Percentiles rank a stretch among this genome's conserved stretches.
Evolutionary conservation across 2,797 vertebrate genomes (phyloP).

Genomic region (Takifugu rubripes): DNA sequence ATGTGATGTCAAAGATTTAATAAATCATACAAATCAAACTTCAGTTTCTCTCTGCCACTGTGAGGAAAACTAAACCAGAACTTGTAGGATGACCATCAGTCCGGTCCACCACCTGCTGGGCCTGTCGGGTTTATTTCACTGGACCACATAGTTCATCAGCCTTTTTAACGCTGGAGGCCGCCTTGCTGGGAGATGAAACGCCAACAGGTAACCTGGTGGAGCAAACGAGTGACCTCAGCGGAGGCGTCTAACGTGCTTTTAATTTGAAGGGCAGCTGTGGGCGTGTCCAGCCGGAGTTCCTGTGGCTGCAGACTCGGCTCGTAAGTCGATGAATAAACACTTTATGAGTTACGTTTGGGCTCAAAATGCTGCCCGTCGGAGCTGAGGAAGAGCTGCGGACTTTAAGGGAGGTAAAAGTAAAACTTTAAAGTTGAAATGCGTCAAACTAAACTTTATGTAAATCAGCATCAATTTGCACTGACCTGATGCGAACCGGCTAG

Average conservation of each 20-base stretch:
- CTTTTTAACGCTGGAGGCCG: too few species aligned
- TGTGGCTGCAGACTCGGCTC: background rate
- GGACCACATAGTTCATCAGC: too few species aligned
- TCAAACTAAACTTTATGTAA: constrained; percentile 4
- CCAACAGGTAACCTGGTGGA: too few species aligned
- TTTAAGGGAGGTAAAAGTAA: constrained; percentile 36
- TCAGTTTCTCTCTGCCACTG: too few species aligned
- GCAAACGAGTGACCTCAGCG: too few species aligned
- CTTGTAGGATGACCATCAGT: too few species aligned
- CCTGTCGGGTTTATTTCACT: too few species aligned
- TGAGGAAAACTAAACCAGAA: too few species aligned
- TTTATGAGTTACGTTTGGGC: background rate
- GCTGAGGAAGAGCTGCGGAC: constrained; percentile 32
- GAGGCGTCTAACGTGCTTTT: constrained; percentile 3
- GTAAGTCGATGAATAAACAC: background rate
- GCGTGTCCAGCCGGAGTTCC: background rate
- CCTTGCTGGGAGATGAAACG: too few species aligned
- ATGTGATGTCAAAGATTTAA: constrained; percentile 12
- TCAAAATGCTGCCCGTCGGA: constrained; percentile 33
- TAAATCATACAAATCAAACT: constrained; percentile 12
- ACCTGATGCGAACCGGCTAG: background rate
- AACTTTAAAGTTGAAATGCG: background rate
- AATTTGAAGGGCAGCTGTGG: constrained; percentile 23
- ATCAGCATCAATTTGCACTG: too few species aligned
- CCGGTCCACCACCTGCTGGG: too few species aligned